Evolutionary conservation across 2,797 vertebrate genomes (phyloP), one percentile per base, ranked within the genome.

Genomic region (Meriones psammophilus): DNA sequence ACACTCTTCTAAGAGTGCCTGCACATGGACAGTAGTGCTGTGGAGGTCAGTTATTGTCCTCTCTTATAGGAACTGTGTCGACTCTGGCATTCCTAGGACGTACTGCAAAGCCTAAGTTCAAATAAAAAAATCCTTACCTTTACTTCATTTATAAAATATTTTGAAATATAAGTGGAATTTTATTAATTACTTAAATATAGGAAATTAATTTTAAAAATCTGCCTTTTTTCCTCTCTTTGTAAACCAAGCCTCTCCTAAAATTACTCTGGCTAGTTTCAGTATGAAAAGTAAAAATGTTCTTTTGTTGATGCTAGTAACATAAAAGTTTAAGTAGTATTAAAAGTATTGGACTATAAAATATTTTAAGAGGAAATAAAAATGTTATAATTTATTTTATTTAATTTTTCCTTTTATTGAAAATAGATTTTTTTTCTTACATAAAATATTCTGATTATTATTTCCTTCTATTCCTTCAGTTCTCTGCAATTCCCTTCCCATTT

Each of bases 111-210:
- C 24, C 20, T 39, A 42, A 74, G 10, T 39, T 42, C 8, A 24
- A 74, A 7, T 74, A 2, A 74, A 0, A 42, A 42, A 22, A 73
- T 33, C 18, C 8, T 73, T n/a, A 17, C 33, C n/a, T 36, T 73
- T 36, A n/a, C 8, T 74, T 20, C 24, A 39, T 39, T 60, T 54
- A 76, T 66, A 33, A 68, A 89, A 30, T 90, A 17, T 62, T 87
- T 36, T 64, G 58, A 79, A 54, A 66, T 50, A 0, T 12, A 88
- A 78, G 60, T 83, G 12, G 5, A 30, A 64, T 66, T 89, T 88
- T n/a, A 89, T 78, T 62, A 13, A 89, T 80, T 88, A 85, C 79
- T 95, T 46, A 79, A 83, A 79, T 17, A 28, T 12, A 18, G 22
- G 13, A 79, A 76, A 39, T 8, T 15, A 85, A 50, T 66, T 85